These are phyloP conservation scores for Acomys russatus DNA, from an alignment of 2,797 vertebrate genomes.

Conservation along the genomic window DNA sequence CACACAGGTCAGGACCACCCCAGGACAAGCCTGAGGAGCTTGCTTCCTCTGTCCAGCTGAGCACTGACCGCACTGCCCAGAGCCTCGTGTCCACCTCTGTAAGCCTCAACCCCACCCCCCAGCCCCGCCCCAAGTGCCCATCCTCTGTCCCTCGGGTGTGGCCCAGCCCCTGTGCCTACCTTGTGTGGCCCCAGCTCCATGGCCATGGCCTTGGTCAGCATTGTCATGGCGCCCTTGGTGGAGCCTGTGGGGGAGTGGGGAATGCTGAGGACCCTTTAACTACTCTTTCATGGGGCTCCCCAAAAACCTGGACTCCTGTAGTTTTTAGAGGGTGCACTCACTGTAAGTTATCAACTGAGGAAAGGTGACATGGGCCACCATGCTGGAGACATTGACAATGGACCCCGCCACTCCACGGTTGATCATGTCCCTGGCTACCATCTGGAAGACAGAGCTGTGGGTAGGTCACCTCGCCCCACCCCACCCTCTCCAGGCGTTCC, in stretches of 20 bases:
- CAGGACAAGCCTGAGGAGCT: neutral
- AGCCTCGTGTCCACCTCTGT: neutral
- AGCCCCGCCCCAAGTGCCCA: neutral
- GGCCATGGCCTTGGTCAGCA: conserved; percentile 96
- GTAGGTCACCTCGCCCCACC: fast-evolving
- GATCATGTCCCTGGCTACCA: conserved; percentile 93
- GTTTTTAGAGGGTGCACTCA: conserved; percentile 85
- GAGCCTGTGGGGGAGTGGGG: conserved; percentile 89
- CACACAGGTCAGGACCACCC: neutral
- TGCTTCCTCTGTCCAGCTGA: neutral
- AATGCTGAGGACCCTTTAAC: neutral
- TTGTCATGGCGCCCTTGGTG: conserved; percentile 95
- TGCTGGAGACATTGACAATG: conserved; percentile 96
- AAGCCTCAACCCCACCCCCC: neutral
- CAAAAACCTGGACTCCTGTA: no score
- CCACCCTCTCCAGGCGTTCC: fast-evolving
- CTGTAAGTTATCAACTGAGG: conserved; percentile 92
- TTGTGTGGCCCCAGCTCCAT: conserved; percentile 94
- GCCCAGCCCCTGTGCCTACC: conserved; percentile 85
- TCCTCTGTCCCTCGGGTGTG: neutral
- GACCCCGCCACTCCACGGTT: conserved; percentile 90
- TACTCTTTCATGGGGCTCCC: neutral
- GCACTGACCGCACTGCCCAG: neutral
- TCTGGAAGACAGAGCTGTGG: conserved; percentile 83
- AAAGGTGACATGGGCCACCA: conserved; percentile 91